Percentiles rank a stretch among this genome's conserved stretches.
Conservation (phyloP, 2,888 invertebrate genomes). For the Ectemnius continuus region DNA sequence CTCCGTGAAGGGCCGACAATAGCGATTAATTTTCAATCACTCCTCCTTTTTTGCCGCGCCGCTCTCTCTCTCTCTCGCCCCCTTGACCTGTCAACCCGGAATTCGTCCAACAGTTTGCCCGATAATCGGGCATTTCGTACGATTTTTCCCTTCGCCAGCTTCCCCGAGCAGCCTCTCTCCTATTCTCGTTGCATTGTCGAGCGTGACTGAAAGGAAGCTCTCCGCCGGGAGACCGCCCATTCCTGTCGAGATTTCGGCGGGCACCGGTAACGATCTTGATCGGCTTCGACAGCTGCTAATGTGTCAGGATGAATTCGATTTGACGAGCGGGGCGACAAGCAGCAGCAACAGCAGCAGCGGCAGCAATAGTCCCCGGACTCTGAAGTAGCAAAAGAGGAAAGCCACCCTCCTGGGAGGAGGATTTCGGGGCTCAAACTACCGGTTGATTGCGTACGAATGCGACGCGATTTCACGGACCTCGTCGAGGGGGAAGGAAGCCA, state of each 20-base stretch:
- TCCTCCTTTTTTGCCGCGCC: constrained; percentile 14
- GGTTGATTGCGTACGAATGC: constrained; percentile 68
- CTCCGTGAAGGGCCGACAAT: constrained; percentile 31
- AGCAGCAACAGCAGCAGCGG: neutral
- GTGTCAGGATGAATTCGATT: constrained; percentile 68
- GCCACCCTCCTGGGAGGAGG: constrained; percentile 27
- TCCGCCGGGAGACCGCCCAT: constrained; percentile 23
- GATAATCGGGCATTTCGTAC: constrained; percentile 42
- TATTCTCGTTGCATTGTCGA: constrained; percentile 48
- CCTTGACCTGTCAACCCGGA: constrained; percentile 28
- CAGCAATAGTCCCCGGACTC: neutral
- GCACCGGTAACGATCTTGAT: constrained; percentile 61
- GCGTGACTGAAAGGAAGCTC: constrained; percentile 37
- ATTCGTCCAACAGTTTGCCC: constrained; percentile 17
- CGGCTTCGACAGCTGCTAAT: constrained; percentile 72
- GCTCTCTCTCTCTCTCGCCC: neutral
- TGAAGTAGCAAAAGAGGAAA: neutral
- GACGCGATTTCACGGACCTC: constrained; percentile 61
- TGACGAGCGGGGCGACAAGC: constrained; percentile 37
- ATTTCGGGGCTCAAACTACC: constrained; percentile 48
- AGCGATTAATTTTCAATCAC: constrained; percentile 53
- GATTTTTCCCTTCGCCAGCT: constrained; percentile 32
- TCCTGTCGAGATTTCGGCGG: constrained; percentile 36
- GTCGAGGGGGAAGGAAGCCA: constrained; percentile 25
- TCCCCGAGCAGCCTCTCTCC: neutral